A percentile compares a stretch with the other conserved stretches of the same genome.
Evolutionary conservation across 30 jellyfish, hydroid and myxozoan species (phyloP).

Genomic region (Cassiopea xamachana): DNA sequence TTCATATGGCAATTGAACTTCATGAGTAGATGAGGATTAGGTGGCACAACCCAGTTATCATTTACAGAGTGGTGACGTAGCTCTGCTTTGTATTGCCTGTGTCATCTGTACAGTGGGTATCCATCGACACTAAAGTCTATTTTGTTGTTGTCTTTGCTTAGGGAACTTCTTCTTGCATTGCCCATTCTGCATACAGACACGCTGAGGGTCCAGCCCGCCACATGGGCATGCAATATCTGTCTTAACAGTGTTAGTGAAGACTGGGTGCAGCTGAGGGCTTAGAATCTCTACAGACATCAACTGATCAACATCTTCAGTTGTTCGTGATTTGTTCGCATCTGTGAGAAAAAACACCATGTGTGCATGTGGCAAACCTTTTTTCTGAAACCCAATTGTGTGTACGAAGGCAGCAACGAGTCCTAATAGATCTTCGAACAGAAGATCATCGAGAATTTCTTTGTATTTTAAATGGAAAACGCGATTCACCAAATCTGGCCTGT

Average conservation of each 20-base stretch:
- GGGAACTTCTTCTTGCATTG: constrained; percentile 74
- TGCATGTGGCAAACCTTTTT: too few relatives aligned
- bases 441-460: constrained; percentile 44
- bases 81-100: constrained; percentile 31
- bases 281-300: constrained; percentile 85
- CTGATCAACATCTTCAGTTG: too few relatives aligned
- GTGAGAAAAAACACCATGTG: constrained; percentile 70
- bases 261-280: constrained; percentile 54
- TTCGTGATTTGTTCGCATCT: too few relatives aligned
- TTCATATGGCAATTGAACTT: constrained; percentile 77
- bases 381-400: constrained; percentile 67
- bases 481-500: constrained; percentile 55
- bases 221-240: constrained; percentile 83
- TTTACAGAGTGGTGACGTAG: not conserved
- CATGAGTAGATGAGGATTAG: constrained; percentile 63
- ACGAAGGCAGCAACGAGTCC: constrained; percentile 56
- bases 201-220: constrained; percentile 66
- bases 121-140: constrained; percentile 69
- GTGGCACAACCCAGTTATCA: constrained; percentile 77
- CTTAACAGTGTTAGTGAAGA: constrained; percentile 47
- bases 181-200: too few relatives aligned
- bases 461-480: constrained; percentile 51
- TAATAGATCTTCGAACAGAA: constrained; percentile 38
- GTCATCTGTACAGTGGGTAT: constrained; percentile 79
- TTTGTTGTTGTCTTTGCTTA: constrained; percentile 22